Base-by-base conservation (phyloP, 2,888 invertebrate genomes). In the Idaea biselata region DNA sequence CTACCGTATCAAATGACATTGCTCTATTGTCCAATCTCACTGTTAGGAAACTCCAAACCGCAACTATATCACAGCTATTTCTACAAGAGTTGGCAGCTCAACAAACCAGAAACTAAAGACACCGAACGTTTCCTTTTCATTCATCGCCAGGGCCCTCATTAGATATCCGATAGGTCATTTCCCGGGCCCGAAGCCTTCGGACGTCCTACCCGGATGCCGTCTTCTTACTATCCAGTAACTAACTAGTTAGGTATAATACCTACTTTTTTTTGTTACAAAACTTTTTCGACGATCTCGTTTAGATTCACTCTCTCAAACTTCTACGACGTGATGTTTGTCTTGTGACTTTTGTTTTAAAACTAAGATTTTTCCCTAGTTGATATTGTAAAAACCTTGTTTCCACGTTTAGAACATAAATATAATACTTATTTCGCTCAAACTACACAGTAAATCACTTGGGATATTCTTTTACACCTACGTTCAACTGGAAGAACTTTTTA, bases 81-180 rank as follows among this genome's bases (percentile, higher is more conserved):
- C 44, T 44, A 25, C 44, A 44, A 44, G 5, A 44, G 14, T 44
- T 44, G 11, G 44, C 8, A 44, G 44, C 8, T 44, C 44, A 44
- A 44, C 44, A 44, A 44, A 11, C 44, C 44, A 44, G 44, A 44
- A 44, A 44, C 44, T 44, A 14, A 44, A 44, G 44, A 11, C 6
- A 1, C 11, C 60, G 62, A 58, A 63, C 58, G 63, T 58, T 58
- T 57, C 58, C 58, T 55, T 64, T 67, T 68, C 63, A 71, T 72
- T 67, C 73, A 44, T 69, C 64, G 62, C 65, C 68, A 70, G 77
- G 69, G 75, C 79, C 77, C 82, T 87, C 86, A 83, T 88, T 88
- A 86, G 78, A 69, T 65, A 68, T 71, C 70, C 77, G 80, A 83
- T 82, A 80, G 80, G 71, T 81, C 78, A 82, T 83, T 87, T 87